These are phyloP conservation scores for Formicarius rufipectus DNA, from an alignment of 2,113 vertebrate genomes.

Conservation along the genomic window DNA sequence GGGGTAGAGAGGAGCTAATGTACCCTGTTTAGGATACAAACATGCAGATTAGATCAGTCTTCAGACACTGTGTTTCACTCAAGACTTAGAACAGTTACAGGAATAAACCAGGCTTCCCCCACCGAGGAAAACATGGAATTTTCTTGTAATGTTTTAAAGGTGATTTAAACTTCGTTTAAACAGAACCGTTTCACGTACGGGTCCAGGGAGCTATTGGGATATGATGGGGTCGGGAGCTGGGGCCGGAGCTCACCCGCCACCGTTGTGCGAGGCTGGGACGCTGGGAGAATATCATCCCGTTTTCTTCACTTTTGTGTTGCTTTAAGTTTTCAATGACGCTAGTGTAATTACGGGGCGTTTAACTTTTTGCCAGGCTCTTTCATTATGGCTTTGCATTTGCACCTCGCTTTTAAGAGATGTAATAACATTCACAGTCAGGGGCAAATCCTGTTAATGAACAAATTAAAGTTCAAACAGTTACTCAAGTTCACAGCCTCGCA, in stretches of 20 bases:
- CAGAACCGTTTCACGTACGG: not conserved
- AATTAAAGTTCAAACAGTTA: slow-evolving; percentile 88
- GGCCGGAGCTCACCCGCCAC: not conserved
- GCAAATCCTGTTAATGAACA: slow-evolving; percentile 89
- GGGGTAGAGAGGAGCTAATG: slow-evolving; percentile 69
- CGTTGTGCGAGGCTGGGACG: not conserved
- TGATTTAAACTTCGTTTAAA: not conserved
- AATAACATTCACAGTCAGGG: slow-evolving; percentile 85
- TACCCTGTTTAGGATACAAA: slow-evolving; percentile 83
- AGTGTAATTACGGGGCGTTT: slow-evolving; percentile 79
- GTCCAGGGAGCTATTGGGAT: not conserved
- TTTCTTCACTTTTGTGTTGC: slow-evolving; percentile 34
- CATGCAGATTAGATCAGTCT: slow-evolving; percentile 78
- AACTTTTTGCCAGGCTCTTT: slow-evolving; percentile 83
- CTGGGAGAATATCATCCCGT: not conserved
- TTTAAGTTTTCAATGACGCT: slow-evolving; percentile 71
- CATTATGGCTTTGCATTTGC: slow-evolving; percentile 75
- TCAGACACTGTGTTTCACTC: slow-evolving; percentile 64
- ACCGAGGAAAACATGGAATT: not conserved
- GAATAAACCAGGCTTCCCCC: not conserved
- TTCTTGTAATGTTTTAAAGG: not conserved
- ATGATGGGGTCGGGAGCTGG: not conserved
- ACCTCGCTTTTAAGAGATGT: slow-evolving; percentile 76
- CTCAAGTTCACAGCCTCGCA: slow-evolving; percentile 81
- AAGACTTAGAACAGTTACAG: not conserved